A percentile compares a stretch with the other conserved stretches of the same genome.
Evolutionary conservation across 92 coral and sea anemone genomes (phyloP).

Genomic region (Pocillopora grandis): DNA sequence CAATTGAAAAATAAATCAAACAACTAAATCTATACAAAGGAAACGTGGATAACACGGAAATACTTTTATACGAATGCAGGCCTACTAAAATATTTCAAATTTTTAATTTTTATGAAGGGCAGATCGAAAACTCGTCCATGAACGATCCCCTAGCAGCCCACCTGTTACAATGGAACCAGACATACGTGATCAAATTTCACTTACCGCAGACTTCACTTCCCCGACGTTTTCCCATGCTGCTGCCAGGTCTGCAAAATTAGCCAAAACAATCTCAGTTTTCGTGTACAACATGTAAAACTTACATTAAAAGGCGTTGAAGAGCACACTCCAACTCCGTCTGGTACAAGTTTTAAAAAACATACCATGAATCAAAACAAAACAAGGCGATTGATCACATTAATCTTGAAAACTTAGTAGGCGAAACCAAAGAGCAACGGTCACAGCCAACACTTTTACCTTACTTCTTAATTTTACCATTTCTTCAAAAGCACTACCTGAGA

Average conservation of each 20-base stretch:
- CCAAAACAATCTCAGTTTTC: background rate
- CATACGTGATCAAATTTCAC: conserved; percentile 26
- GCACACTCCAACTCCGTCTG: background rate
- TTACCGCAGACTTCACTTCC: conserved; percentile 91
- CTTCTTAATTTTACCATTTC: background rate
- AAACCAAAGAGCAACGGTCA: conserved; percentile 11
- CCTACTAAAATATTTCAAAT: background rate
- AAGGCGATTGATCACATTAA: conserved; percentile 8
- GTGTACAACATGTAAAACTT: background rate
- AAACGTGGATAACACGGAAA: background rate
- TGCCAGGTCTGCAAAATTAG: conserved; percentile 65
- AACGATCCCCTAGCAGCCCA: conserved; percentile 5
- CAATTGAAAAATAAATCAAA: too few species aligned
- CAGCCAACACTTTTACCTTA: background rate
- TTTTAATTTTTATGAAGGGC: background rate
- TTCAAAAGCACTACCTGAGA: conserved; percentile 55
- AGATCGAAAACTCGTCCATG: background rate
- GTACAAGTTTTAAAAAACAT: conserved; percentile 12
- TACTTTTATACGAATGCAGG: background rate
- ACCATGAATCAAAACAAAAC: conserved; percentile 35
- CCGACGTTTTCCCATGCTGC: conserved; percentile 98
- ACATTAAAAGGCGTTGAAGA: background rate
- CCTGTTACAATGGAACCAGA: conserved; percentile 20
- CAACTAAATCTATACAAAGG: too few species aligned
- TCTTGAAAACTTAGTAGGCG: background rate